phyloP scores from a whole-genome alignment of 2,797 vertebrate species.

The Loriculus beryllinus region DNA sequence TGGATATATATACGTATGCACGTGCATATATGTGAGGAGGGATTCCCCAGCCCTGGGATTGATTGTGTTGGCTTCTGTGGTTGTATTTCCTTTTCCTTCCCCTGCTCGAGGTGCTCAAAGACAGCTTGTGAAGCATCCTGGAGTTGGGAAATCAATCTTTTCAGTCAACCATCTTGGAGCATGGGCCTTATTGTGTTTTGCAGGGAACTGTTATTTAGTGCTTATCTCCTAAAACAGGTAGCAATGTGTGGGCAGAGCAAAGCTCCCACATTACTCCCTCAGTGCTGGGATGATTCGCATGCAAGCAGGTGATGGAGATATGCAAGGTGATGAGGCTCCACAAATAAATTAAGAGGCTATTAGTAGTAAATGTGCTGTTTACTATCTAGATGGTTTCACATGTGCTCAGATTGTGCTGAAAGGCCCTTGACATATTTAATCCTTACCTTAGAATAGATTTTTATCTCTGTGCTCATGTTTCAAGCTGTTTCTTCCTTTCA shows the following conservation, averaged over 20 bases:
- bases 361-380: constrained; percentile 17
- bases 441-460: constrained; percentile 54
- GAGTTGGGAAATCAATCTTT: not conserved
- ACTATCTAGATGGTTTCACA: not conserved
- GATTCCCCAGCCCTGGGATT: constrained; percentile 44
- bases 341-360: constrained; percentile 24
- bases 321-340: not conserved
- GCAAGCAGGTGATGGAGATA: not conserved
- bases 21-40: not conserved
- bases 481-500: constrained; percentile 19
- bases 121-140: not conserved
- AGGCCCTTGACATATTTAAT: constrained; percentile 25
- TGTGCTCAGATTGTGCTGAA: constrained; percentile 14
- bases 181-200: not conserved
- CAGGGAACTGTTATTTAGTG: not conserved
- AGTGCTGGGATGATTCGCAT: not conserved
- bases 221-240: not conserved
- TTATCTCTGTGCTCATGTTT: constrained; percentile 40
- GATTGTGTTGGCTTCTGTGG: constrained; percentile 23
- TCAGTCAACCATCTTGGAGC: not conserved
- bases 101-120: not conserved
- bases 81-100: constrained; percentile 27
- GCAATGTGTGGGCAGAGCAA: not conserved
- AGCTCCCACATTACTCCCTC: not conserved
- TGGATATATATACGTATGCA: not conserved